Base-by-base conservation (phyloP, 2,888 invertebrate genomes). In the Aspidiotus rigidus region DNA sequence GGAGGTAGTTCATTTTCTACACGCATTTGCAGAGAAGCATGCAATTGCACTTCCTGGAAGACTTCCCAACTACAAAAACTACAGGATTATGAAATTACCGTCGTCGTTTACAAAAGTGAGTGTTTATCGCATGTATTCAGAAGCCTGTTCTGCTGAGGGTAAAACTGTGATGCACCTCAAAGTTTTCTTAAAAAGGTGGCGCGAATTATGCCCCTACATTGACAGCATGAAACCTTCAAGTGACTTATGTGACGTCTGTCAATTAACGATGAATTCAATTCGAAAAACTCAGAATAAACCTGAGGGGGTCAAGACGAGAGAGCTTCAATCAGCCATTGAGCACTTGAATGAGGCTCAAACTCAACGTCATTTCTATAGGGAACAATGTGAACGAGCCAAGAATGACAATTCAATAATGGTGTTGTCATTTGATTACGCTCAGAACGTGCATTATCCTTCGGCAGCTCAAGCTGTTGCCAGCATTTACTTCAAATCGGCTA, bases 401-500 rank as follows among this genome's bases (percentile, higher is more conserved):
- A 16, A n/a, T 9, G n/a, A 56, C 10, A 56, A 56, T 11, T n/a
- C n/a, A 56, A 11, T 56, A n/a, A 56, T 56, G 17, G 57, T 56
- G 17, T 56, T 56, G 57, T n/a, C 57, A 15, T 71, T 72, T 61
- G 69, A 72, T 59, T 59, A 71, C 67, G 72, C 69, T 15, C 71
- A 72, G 15, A 70, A 71, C 42, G 69, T 72, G 13, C 72, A 71
- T 55, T 70, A 71, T 5, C 72, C 69, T 40, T 71, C 64, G 15
- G 67, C 71, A 15, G 71, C 72, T 3, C 28, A 71, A n/a, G 72
- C 71, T 53, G 70, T 71, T 42, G 72, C 72, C 2, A 70, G 53
- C 1, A 71, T 72, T 2, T 72, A 72, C 61, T 72, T 72, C 54
- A 49, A 71, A 7, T 63, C 70, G 0, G 72, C 72, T 40, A 71